phyloP scores from a whole-genome alignment of 2,113 vertebrate genomes.

The Elaphurus davidianus region DNA sequence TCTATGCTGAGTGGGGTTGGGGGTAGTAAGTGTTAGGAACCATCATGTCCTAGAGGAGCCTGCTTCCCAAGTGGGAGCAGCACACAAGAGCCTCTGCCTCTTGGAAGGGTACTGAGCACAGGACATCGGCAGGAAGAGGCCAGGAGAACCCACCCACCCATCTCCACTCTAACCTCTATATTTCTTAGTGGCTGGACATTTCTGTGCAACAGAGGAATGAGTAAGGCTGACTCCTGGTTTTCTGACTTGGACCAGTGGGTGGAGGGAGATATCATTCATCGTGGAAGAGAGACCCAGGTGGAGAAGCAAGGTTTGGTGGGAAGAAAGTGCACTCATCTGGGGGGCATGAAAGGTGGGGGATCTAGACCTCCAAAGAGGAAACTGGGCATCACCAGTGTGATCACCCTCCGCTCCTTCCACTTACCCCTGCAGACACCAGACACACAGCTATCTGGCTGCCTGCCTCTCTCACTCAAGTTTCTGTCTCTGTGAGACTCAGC shows the following conservation, averaged over 20 bases:
- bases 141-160: not conserved
- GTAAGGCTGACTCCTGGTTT: not conserved
- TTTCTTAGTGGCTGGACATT: not conserved
- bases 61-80: not conserved
- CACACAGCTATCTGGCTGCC: not conserved
- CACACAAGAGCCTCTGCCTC: not conserved
- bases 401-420: not conserved
- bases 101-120: not conserved
- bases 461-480: not conserved
- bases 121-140: not conserved
- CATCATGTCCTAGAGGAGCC: conserved; percentile 1
- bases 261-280: not conserved
- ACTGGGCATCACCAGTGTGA: not conserved
- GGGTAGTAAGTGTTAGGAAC: not conserved
- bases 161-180: not conserved
- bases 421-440: not conserved
- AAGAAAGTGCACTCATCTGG: not conserved
- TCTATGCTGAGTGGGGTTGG: conserved; percentile 82
- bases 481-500: not conserved
- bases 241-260: not conserved
- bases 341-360: not conserved
- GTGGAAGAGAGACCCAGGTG: not conserved
- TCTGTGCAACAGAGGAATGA: not conserved
- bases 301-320: not conserved
- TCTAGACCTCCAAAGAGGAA: not conserved